A percentile compares a stretch with the other conserved stretches of the same genome.
Conservation (phyloP, 2,113 vertebrate species). For the Todiramphus saurophagus region DNA sequence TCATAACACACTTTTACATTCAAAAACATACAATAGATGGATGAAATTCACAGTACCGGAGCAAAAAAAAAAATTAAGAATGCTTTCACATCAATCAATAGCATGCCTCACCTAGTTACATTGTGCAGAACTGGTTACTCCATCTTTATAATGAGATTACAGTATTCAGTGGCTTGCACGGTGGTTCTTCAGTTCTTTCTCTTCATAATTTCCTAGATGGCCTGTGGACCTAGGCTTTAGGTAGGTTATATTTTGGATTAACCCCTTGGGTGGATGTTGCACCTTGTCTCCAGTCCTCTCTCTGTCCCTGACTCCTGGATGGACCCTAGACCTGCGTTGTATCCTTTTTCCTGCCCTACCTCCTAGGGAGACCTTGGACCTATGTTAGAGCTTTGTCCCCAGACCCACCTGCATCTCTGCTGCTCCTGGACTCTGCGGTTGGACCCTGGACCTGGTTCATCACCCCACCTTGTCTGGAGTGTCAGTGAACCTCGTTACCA, state of each 20-base stretch:
- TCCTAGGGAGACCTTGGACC: not conserved
- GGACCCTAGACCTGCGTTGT: rapidly evolving
- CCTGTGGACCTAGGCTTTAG: not conserved
- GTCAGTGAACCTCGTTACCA: rapidly evolving
- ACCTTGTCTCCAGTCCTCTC: not conserved
- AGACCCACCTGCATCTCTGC: too few relatives aligned
- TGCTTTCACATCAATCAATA: not conserved
- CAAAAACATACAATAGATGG: not conserved
- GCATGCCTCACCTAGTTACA: not conserved
- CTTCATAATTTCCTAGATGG: too few relatives aligned
- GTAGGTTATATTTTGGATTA: too few relatives aligned
- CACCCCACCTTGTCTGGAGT: too few relatives aligned
- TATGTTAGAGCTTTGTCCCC: too few relatives aligned
- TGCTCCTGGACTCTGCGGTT: not conserved
- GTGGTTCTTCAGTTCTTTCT: not conserved
- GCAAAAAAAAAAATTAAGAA: not conserved
- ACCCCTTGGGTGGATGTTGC: not conserved
- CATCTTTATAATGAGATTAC: not conserved
- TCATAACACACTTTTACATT: not conserved
- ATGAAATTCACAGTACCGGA: not conserved
- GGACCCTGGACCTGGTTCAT: too few relatives aligned
- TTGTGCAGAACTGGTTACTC: not conserved
- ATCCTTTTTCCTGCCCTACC: not conserved
- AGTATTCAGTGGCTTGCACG: not conserved
- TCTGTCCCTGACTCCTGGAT: too few relatives aligned